A percentile compares a stretch with the other conserved stretches of the same genome.
These are phyloP conservation scores for Thalassoma bifasciatum DNA, from an alignment of 2,113 vertebrate genomes.

Conservation along the genomic window DNA sequence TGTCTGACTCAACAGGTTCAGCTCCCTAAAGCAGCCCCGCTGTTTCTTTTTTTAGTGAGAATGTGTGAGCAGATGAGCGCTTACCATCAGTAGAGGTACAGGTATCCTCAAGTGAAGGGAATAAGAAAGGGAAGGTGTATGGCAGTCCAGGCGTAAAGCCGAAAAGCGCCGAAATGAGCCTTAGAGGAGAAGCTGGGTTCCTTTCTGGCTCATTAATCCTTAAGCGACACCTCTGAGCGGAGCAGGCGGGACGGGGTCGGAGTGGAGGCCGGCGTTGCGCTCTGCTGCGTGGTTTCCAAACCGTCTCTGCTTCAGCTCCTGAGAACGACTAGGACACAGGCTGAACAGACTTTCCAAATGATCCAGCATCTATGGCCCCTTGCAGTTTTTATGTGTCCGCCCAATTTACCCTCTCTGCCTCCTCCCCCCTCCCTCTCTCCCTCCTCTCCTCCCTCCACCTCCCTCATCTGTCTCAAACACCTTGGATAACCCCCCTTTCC, in stretches of 20 bases:
- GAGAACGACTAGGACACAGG: conserved; percentile 57
- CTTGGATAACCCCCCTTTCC: conserved; percentile 75
- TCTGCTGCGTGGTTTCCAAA: conserved; percentile 61
- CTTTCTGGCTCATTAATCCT: conserved; percentile 77
- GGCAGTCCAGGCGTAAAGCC: conserved; percentile 70
- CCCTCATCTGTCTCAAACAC: conserved; percentile 73
- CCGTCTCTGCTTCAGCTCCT: conserved; percentile 56
- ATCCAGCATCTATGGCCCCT: conserved; percentile 79
- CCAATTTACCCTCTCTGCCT: conserved; percentile 77
- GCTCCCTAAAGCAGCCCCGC: neutral
- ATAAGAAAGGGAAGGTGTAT: conserved; percentile 52
- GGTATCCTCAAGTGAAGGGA: conserved; percentile 74
- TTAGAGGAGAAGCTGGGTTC: conserved; percentile 46
- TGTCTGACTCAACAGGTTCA: neutral
- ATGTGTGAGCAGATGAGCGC: conserved; percentile 40
- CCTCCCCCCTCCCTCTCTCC: conserved; percentile 51
- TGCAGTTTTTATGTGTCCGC: conserved; percentile 85
- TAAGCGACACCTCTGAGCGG: conserved; percentile 54
- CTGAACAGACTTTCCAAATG: conserved; percentile 76
- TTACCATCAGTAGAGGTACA: conserved; percentile 85
- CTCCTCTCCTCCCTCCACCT: conserved; percentile 49
- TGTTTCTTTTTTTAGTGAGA: neutral
- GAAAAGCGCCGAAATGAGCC: conserved; percentile 58
- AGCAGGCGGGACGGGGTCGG: conserved; percentile 22
- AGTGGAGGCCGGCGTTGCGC: conserved; percentile 41